Evolutionary conservation across 2,888 invertebrate species (phyloP).

Genomic region (Hydriomena furcata): DNA sequence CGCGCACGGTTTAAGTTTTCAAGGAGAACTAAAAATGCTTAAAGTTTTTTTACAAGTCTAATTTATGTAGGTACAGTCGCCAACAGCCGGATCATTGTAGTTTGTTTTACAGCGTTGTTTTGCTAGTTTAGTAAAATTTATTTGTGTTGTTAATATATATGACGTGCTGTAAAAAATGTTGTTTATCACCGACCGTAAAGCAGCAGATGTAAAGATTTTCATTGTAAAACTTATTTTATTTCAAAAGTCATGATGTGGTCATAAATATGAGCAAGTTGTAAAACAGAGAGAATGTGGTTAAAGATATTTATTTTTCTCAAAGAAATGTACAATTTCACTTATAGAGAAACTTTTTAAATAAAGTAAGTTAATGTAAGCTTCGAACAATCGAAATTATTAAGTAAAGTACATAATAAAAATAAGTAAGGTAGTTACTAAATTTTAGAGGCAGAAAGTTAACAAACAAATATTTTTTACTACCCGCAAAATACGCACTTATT

Average conservation of each 20-base stretch:
- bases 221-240: slow-evolving; percentile 9
- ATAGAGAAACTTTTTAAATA: no score
- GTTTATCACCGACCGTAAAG: slow-evolving; percentile 17
- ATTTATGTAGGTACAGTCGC: slow-evolving; percentile 36
- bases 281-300: no score
- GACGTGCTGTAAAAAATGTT: slow-evolving; percentile 22
- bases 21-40: slow-evolving; percentile 38
- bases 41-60: slow-evolving; percentile 35
- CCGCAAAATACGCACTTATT: no score
- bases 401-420: no score
- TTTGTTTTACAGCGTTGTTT: slow-evolving; percentile 33
- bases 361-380: no score
- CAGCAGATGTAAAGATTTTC: slow-evolving; percentile 7
- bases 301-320: no score
- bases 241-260: not conserved
- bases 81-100: slow-evolving; percentile 27
- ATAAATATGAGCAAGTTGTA: no score
- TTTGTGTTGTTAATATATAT: slow-evolving; percentile 12
- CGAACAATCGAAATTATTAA: no score
- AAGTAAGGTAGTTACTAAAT: no score
- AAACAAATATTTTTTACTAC: no score
- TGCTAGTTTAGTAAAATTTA: slow-evolving; percentile 26
- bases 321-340: no score
- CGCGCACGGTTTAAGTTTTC: slow-evolving; percentile 40
- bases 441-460: no score